Conservation (phyloP, 2,797 vertebrate genomes). For the Momotus momota region DNA sequence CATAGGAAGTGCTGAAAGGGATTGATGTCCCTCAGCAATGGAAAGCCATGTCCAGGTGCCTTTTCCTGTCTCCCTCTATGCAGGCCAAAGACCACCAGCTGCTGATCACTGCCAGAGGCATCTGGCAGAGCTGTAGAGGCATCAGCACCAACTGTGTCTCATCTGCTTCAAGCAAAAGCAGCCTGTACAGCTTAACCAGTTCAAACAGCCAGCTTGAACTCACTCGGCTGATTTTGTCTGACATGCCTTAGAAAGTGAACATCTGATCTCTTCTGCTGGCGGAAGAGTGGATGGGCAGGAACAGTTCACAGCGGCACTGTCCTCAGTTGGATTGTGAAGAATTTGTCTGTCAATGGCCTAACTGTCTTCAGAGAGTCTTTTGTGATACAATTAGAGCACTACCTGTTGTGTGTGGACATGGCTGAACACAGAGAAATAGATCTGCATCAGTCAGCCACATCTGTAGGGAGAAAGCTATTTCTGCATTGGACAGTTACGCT, state of each 20-base stretch:
- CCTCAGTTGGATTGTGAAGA: background rate
- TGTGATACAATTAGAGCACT: background rate
- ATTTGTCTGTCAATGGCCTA: background rate
- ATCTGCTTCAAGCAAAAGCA: background rate
- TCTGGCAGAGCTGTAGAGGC: background rate
- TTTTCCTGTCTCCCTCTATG: background rate
- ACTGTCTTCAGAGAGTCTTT: background rate
- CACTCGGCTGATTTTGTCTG: background rate
- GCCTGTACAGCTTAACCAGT: background rate
- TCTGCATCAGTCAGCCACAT: background rate
- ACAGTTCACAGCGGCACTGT: background rate
- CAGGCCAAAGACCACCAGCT: background rate
- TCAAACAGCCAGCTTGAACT: background rate
- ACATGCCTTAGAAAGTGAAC: background rate
- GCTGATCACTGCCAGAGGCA: accelerated
- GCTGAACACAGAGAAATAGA: background rate
- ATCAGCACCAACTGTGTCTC: background rate
- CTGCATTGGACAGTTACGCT: background rate
- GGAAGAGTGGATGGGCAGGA: background rate
- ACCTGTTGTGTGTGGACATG: background rate
- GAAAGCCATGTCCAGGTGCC: background rate
- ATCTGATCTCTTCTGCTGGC: background rate
- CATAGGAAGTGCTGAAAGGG: background rate
- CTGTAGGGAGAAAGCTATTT: background rate
- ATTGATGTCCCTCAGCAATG: background rate